These are phyloP conservation scores for Vanessa cardui DNA, from an alignment of 2,888 invertebrate species.

Conservation along the genomic window DNA sequence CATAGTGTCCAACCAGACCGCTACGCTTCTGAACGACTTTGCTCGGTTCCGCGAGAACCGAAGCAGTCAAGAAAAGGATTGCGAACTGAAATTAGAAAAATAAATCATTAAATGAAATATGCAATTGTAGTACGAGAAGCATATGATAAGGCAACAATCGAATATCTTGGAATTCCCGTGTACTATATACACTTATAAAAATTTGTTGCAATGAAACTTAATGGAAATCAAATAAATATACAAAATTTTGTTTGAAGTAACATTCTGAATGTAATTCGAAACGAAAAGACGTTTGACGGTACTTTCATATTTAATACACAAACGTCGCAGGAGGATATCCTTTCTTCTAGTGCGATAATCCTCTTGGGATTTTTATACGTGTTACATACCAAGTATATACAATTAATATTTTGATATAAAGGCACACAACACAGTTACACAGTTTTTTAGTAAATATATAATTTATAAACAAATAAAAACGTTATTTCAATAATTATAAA, in stretches of 20 bases:
- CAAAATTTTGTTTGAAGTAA: too few relatives aligned
- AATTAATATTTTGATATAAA: too few relatives aligned
- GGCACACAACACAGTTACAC: background rate
- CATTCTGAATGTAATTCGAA: background rate
- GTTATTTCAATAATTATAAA: too few relatives aligned
- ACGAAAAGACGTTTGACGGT: background rate
- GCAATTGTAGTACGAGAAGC: background rate
- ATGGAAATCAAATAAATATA: too few relatives aligned
- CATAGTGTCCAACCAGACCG: slow-evolving; percentile 69
- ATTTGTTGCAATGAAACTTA: too few relatives aligned
- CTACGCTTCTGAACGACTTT: slow-evolving; percentile 76
- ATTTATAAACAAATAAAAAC: too few relatives aligned
- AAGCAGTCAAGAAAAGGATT: slow-evolving; percentile 62
- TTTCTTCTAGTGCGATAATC: background rate
- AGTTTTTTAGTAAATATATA: too few relatives aligned
- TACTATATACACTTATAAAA: too few relatives aligned
- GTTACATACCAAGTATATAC: background rate
- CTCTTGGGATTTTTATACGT: background rate
- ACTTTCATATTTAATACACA: background rate
- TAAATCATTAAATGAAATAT: background rate
- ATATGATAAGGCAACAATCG: background rate
- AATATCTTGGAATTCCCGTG: too few relatives aligned
- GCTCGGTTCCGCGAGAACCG: slow-evolving; percentile 72
- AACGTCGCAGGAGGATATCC: background rate
- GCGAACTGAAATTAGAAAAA: slow-evolving; percentile 57